Base-by-base conservation (phyloP, 2,888 invertebrate species). In the Troglohyphantes excavatus region DNA sequence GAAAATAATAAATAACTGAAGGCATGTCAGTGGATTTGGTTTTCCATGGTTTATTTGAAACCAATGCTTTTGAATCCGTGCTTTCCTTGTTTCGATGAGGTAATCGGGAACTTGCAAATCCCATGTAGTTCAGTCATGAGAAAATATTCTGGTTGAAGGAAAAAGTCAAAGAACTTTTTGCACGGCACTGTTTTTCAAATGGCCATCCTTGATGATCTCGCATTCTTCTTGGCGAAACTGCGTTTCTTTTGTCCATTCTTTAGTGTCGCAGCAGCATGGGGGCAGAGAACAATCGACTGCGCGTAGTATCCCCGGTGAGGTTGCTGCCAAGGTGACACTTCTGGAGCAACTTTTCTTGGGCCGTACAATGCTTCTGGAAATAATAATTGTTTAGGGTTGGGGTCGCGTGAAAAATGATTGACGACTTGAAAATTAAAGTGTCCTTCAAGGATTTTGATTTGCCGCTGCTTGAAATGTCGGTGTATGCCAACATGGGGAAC, bases 321-420 rank as follows among this genome's bases (percentile, higher is more conserved):
- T 53, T 53, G 53, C 53, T 53, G 53, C 17, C 53, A 53, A 53
- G 53, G 53, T 53, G 53, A 53, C 53, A 53, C 53, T n/a, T 53
- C 53, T 5, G n/a, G 53, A n/a, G 53, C 53, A 53, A 53, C n/a
- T 53, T n/a, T n/a, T 17, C 3, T 33, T 33, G 33, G 33, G 9
- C 5, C 33, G 33, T 33, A 5, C 53, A 53, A 53, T 53, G 13
- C 53, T 5, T 53, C n/a, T 53, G 17, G n/a, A 53, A 53, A 53
- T n/a, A 39, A 53, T n/a, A 53, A n/a, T 13, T 53, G 53, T n/a
- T 39, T 39, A 33, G 46, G 53, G 53, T 53, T 53, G 53, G 17
- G 13, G 53, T n/a, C 53, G n/a, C 53, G 53, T 53, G n/a, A 17
- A 65, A 27, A 65, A 23, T 27, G 2, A 23, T 17, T 23, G 65